Percentiles rank a stretch among this genome's conserved stretches.
phyloP scores from a whole-genome alignment of 2,888 invertebrate genomes.

The Chelonus formosanus region DNA sequence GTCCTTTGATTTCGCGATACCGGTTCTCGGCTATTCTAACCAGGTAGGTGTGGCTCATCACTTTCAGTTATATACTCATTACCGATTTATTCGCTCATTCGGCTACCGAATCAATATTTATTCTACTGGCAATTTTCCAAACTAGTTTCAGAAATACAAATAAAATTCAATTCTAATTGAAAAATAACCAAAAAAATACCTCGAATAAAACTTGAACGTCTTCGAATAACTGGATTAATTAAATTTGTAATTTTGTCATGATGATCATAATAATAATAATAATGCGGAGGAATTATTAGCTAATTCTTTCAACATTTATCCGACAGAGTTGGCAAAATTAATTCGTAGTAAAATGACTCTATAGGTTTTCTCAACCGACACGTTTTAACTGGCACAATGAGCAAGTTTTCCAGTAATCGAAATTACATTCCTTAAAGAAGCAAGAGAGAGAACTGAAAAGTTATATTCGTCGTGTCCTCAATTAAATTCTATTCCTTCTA shows the following conservation, averaged over 20 bases:
- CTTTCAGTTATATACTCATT: neutral
- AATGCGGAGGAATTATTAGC: no score
- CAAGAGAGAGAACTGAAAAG: slow-evolving; percentile 29
- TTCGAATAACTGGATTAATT: no score
- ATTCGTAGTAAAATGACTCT: neutral
- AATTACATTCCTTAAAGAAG: slow-evolving; percentile 36
- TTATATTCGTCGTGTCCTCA: slow-evolving; percentile 34
- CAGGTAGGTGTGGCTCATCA: slow-evolving; percentile 13
- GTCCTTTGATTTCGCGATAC: slow-evolving; percentile 21
- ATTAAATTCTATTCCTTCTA: slow-evolving; percentile 42
- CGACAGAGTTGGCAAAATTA: slow-evolving; percentile 3
- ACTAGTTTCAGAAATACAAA: no score
- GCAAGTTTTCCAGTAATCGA: slow-evolving; percentile 27
- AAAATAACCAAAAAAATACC: no score
- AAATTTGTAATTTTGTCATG: neutral
- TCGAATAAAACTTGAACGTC: no score
- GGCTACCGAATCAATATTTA: neutral
- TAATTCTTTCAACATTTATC: no score
- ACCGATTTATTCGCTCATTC: neutral
- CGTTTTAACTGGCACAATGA: slow-evolving; percentile 19
- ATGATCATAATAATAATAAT: neutral
- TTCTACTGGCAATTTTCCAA: no score
- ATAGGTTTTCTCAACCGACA: neutral
- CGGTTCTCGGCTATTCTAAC: slow-evolving; percentile 16
- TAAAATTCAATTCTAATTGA: no score